A percentile compares a stretch with the other conserved stretches of the same genome.
Conservation (phyloP, 2,797 vertebrate genomes). For the Sebastes dallii region DNA sequence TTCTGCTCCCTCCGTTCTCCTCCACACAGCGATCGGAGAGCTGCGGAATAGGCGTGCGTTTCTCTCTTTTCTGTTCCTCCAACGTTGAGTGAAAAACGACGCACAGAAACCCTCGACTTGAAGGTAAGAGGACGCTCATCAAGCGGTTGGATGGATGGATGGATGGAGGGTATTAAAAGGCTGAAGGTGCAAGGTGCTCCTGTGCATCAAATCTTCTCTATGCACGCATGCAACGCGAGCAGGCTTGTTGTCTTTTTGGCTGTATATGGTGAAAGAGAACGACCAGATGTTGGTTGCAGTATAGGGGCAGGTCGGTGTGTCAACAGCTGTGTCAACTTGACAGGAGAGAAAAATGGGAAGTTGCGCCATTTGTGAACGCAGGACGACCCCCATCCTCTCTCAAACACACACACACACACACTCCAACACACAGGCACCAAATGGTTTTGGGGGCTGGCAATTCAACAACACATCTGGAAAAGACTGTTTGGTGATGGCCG, state of each 20-base stretch:
- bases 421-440: not conserved
- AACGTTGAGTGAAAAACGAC: constrained; percentile 14
- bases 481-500: constrained; percentile 1
- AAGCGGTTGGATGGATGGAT: not conserved
- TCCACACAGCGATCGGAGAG: constrained; percentile 54
- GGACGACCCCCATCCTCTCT: constrained; percentile 16
- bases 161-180: not conserved
- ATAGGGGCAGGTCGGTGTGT: constrained; percentile 4
- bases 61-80: constrained; percentile 12
- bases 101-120: constrained; percentile 37
- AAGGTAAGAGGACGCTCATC: constrained; percentile 75
- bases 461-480: constrained; percentile 10
- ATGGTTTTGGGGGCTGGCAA: not conserved
- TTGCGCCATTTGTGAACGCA: constrained; percentile 64
- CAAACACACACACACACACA: not conserved
- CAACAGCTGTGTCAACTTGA: constrained; percentile 75
- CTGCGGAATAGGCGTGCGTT: constrained; percentile 78
- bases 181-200: constrained; percentile 28
- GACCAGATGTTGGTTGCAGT: not conserved
- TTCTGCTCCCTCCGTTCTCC: constrained; percentile 47
- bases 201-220: not conserved
- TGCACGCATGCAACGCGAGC: constrained; percentile 11
- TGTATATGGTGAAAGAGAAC: not conserved
- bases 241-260: not conserved
- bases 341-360: constrained; percentile 58